These are phyloP conservation scores for Chironomus riparius DNA, from an alignment of 2,888 invertebrate species.

Conservation along the genomic window DNA sequence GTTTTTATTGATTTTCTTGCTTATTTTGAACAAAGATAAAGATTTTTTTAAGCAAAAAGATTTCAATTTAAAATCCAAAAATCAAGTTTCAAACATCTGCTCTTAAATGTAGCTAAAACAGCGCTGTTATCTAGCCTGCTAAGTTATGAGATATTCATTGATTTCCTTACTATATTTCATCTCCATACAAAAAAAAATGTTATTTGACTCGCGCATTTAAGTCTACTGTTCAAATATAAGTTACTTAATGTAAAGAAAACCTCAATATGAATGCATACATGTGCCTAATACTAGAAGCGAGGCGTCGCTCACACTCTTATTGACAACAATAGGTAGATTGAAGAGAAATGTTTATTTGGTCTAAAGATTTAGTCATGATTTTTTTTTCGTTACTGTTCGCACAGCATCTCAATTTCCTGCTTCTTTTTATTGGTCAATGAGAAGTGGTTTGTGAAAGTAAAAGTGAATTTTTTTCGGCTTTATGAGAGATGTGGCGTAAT, in stretches of 20 bases:
- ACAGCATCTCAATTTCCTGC: background rate
- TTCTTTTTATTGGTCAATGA: background rate
- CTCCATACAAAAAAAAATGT: no score
- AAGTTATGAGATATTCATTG: background rate
- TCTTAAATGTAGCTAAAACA: background rate
- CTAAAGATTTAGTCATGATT: background rate
- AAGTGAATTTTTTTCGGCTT: slow-evolving; percentile 2
- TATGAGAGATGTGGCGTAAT: background rate
- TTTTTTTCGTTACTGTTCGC: background rate
- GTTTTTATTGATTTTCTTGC: no score
- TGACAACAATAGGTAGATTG: background rate
- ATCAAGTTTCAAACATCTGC: background rate
- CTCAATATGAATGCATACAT: background rate
- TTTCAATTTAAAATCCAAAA: no score
- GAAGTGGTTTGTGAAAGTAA: slow-evolving; percentile 15
- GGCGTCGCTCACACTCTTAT: background rate
- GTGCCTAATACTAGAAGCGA: background rate
- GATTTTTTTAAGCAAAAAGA: no score
- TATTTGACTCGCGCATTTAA: no score
- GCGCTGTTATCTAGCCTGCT: background rate
- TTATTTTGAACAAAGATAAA: no score
- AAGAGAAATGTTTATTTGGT: background rate
- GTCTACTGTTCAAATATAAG: background rate
- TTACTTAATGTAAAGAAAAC: background rate
- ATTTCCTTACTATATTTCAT: background rate